Evolutionary conservation across 2,888 invertebrate genomes (phyloP).

Genomic region (Macropis europaea): DNA sequence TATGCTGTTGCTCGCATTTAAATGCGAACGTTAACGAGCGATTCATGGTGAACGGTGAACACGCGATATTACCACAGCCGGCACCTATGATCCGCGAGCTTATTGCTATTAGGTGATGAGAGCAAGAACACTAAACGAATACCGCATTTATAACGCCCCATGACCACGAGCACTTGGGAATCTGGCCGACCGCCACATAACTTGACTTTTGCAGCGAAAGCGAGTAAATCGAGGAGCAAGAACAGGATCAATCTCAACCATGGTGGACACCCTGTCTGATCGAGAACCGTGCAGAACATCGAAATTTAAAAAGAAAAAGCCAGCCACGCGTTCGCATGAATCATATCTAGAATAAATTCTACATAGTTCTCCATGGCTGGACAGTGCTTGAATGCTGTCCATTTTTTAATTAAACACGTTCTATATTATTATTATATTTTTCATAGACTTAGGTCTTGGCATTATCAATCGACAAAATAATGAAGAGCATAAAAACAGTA

Average conservation of each 20-base stretch:
- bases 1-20: neutral
- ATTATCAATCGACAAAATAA: no score
- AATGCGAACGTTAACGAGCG: constrained; percentile 14
- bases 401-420: no score
- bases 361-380: no score
- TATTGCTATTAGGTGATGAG: constrained; percentile 52
- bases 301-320: neutral
- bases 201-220: constrained; percentile 11
- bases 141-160: constrained; percentile 44
- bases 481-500: no score
- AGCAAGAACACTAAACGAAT: constrained; percentile 36
- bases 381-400: no score
- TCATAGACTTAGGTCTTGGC: no score
- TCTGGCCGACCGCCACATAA: constrained; percentile 53
- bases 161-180: constrained; percentile 25
- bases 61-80: constrained; percentile 2
- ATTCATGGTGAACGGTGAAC: neutral
- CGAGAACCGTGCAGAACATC: constrained; percentile 7
- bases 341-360: constrained; percentile 39
- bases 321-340: constrained; percentile 2
- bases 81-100: constrained; percentile 30
- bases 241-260: constrained; percentile 25
- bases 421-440: no score
- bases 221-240: constrained; percentile 17
- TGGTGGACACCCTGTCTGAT: neutral